Percentiles rank a stretch among this genome's conserved stretches.
Evolutionary conservation across 2,797 vertebrate species (phyloP).

Genomic region (Sylvilagus floridanus): DNA sequence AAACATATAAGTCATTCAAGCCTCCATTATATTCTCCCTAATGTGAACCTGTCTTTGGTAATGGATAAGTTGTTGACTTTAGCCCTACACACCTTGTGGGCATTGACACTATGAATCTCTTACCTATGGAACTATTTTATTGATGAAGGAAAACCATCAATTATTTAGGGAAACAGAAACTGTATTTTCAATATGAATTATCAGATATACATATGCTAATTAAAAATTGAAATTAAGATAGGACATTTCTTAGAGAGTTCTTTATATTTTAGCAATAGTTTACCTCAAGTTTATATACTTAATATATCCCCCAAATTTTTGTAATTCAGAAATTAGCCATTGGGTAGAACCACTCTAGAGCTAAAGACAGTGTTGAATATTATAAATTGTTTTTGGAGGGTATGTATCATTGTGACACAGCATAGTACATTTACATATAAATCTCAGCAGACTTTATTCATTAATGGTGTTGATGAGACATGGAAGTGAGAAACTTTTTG

Average conservation of each 20-base stretch:
- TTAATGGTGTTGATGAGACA: not conserved
- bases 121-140: not conserved
- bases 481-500: not conserved
- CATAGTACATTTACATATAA: not conserved
- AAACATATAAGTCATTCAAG: not conserved
- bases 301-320: not conserved
- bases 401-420: not conserved
- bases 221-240: slow-evolving; percentile 15
- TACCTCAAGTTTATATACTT: not conserved
- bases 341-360: not conserved
- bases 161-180: not conserved
- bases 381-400: not conserved
- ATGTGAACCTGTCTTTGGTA: slow-evolving; percentile 12
- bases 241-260: not conserved
- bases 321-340: not conserved
- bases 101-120: not conserved
- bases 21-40: not conserved
- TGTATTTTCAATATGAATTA: slow-evolving; percentile 24
- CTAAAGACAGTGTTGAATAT: not conserved
- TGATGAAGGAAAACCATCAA: not conserved
- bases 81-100: not conserved
- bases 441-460: not conserved
- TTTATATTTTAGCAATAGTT: not conserved
- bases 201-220: not conserved
- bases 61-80: not conserved